A percentile compares a stretch with the other conserved stretches of the same genome.
Conservation (phyloP, 2,113 vertebrate species). For the Oncorhynchus mykiss region DNA sequence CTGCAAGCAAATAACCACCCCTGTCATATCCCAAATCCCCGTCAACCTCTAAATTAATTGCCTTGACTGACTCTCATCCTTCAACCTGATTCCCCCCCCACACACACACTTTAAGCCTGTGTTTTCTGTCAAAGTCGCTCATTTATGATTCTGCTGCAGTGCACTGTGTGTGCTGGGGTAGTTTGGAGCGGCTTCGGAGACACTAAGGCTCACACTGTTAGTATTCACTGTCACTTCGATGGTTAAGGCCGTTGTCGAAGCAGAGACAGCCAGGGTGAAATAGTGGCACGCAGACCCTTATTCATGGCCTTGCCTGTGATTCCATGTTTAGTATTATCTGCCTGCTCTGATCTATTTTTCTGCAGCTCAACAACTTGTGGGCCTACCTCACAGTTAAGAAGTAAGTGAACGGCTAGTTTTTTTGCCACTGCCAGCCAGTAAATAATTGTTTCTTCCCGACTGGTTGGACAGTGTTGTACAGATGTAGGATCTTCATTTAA, state of each 20-base stretch:
- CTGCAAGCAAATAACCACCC: slow-evolving; percentile 72
- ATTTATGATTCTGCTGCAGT: slow-evolving; percentile 59
- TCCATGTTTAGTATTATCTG: slow-evolving; percentile 7
- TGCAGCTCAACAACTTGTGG: slow-evolving; percentile 14
- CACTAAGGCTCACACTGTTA: slow-evolving; percentile 48
- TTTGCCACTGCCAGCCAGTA: slow-evolving; percentile 10
- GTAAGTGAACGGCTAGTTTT: too few species aligned
- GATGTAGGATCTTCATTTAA: neutral
- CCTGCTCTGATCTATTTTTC: slow-evolving; percentile 11
- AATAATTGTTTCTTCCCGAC: slow-evolving; percentile 26
- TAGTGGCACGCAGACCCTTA: slow-evolving; percentile 36
- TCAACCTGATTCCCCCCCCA: slow-evolving; percentile 40
- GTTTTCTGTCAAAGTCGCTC: slow-evolving; percentile 69
- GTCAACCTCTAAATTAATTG: slow-evolving; percentile 70
- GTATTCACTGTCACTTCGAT: slow-evolving; percentile 64
- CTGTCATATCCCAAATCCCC: slow-evolving; percentile 70
- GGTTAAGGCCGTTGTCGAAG: slow-evolving; percentile 46
- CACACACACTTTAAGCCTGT: slow-evolving; percentile 44
- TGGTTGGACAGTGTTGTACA: neutral
- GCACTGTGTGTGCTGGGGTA: slow-evolving; percentile 35
- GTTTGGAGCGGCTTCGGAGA: slow-evolving; percentile 37
- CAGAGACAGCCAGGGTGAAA: slow-evolving; percentile 37
- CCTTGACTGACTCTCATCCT: slow-evolving; percentile 64
- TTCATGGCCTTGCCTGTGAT: slow-evolving; percentile 41
- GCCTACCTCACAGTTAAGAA: neutral